phyloP scores from a whole-genome alignment of 35 echinoderm and acorn worm genomes.

The Lytechinus variegatus region DNA sequence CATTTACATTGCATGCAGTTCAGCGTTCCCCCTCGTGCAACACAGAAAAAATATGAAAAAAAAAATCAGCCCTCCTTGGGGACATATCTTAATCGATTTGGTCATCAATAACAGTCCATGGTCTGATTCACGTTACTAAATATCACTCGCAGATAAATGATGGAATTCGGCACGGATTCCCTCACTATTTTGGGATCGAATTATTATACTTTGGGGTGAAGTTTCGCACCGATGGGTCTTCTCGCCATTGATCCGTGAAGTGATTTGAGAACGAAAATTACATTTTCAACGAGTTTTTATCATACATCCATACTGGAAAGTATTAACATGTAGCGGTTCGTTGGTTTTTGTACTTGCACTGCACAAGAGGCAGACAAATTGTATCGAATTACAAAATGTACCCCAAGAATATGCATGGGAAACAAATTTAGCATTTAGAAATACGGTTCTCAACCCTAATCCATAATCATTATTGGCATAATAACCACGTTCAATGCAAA shows the following conservation, averaged over 20 bases:
- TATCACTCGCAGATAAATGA: neutral
- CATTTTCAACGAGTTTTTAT: neutral
- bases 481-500: no score
- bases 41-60: neutral
- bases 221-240: neutral
- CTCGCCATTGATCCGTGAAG: neutral
- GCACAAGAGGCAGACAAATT: no score
- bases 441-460: no score
- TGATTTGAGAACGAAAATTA: conserved; percentile 1
- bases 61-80: neutral
- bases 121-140: neutral
- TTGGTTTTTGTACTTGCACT: no score
- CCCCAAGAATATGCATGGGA: no score
- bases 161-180: neutral
- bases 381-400: no score
- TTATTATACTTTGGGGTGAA: neutral
- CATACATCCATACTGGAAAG: no score
- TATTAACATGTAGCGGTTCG: no score
- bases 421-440: no score
- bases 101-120: neutral
- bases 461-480: no score
- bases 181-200: neutral
- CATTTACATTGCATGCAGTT: no score
- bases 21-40: no score
- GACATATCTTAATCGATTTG: neutral